A percentile compares a stretch with the other conserved stretches of the same genome.
Conservation (phyloP, 92 coral and sea anemone species). For the Porites evermanni region DNA sequence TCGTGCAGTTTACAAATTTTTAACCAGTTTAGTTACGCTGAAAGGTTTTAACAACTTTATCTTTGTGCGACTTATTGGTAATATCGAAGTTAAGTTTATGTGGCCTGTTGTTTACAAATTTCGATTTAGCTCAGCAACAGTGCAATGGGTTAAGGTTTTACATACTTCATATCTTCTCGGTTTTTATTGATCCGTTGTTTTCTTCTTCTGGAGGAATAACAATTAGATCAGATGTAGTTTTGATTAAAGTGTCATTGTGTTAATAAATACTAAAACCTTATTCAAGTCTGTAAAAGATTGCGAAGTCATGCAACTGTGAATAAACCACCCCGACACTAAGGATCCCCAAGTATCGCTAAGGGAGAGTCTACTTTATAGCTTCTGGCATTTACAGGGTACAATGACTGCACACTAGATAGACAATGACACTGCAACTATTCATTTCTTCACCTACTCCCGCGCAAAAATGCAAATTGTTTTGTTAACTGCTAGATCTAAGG, state of each 20-base stretch:
- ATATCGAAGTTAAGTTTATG: neutral
- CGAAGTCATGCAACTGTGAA: neutral
- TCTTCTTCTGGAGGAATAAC: conserved; percentile 70
- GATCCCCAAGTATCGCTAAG: too few relatives aligned
- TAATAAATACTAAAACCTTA: too few relatives aligned
- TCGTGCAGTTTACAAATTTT: conserved; percentile 17
- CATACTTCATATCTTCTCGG: conserved; percentile 86
- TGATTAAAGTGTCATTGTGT: neutral
- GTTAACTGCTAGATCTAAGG: too few relatives aligned
- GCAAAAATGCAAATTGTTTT: too few relatives aligned
- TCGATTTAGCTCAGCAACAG: conserved; percentile 19
- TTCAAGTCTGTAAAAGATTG: neutral
- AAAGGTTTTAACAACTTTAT: neutral
- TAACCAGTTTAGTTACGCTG: neutral
- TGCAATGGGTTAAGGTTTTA: conserved; percentile 31
- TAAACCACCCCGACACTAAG: neutral
- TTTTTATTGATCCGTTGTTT: conserved; percentile 73
- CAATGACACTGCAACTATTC: too few relatives aligned
- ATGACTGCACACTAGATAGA: too few relatives aligned
- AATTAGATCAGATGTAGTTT: conserved; percentile 1
- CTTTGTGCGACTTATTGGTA: neutral
- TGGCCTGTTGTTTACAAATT: neutral
- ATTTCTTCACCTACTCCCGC: too few relatives aligned
- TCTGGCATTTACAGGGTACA: too few relatives aligned
- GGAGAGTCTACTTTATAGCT: too few relatives aligned